Evolutionary conservation across 2,113 vertebrate species (phyloP), one percentile per base, ranked within the genome.

Genomic region (Serinus canaria): DNA sequence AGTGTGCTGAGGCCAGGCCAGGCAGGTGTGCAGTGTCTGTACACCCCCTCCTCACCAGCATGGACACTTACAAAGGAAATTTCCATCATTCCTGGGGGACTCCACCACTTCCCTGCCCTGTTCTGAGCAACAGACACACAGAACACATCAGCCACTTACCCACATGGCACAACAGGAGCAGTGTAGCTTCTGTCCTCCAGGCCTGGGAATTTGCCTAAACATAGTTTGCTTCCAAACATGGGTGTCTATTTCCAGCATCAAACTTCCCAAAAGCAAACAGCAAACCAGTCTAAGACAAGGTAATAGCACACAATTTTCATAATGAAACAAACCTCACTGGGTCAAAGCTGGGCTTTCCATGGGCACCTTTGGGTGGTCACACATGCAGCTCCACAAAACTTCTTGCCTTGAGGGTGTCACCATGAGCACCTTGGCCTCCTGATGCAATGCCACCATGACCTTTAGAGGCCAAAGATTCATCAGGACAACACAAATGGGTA

Each of bases 21-120:
- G 46, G 62, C 0, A 0, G 56, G 28, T 6, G 18, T 4, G 55
- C 39, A 20, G 28, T 6, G 31, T 10, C 27, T 39, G 30, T 20
- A 44, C 27, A 9, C 3, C 2, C 0, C 9, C 4, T 33, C 47
- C 39, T 55, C 15, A 30, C 24, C 53, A 67, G 64, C 64, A 74
- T 0, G 1, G 55, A 58, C 0, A 2, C 33, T 63, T 23, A 9
- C 1, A 49, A 52, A 41, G 37, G 85, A 89, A 56, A 87, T 69
- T 69, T 66, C 78, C 79, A 50, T 17, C 70, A 15, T 52, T 67
- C 44, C 66, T 41, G 15, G 6, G 12, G 9, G 28, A 33, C 25
- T 83, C 33, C 58, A 44, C 59, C 37, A 56, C 31, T 13, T 59
- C 70, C 35, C 59, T 21, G 24, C 43, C 69, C n/a, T 68, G 8